Evolutionary conservation across 2,113 vertebrate genomes (phyloP).

Genomic region (Macrotis lagotis): DNA sequence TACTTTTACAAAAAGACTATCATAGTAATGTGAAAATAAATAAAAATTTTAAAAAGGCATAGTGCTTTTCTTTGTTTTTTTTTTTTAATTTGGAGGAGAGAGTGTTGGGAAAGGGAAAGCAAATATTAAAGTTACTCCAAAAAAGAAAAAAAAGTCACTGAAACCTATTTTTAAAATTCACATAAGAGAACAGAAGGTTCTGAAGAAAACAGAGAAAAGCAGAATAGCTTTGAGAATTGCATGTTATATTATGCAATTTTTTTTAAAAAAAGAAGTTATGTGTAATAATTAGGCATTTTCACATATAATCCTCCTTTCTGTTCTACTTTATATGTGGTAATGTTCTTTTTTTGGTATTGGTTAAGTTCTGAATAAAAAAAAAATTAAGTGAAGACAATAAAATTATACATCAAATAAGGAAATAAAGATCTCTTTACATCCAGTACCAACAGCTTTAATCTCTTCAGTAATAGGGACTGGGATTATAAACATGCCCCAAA

Average conservation of each 20-base stretch:
- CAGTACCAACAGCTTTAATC: not conserved
- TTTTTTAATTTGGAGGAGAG: not conserved
- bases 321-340: not conserved
- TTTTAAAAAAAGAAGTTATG: not conserved
- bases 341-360: not conserved
- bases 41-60: too few relatives aligned
- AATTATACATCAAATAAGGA: not conserved
- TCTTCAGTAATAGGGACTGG: not conserved
- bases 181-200: not conserved
- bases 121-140: not conserved
- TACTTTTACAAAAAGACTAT: too few relatives aligned
- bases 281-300: not conserved
- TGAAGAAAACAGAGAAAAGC: not conserved
- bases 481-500: not conserved
- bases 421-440: not conserved
- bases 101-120: not conserved
- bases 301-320: not conserved
- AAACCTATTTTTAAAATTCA: not conserved
- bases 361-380: not conserved
- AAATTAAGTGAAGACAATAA: not conserved
- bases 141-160: not conserved
- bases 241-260: not conserved
- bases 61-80: not conserved
- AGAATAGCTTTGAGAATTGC: not conserved
- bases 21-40: too few relatives aligned